Evolutionary conservation across 2,888 invertebrate species (phyloP), one percentile per base, ranked within the genome.

Genomic region (Zaprionus lineosus): DNA sequence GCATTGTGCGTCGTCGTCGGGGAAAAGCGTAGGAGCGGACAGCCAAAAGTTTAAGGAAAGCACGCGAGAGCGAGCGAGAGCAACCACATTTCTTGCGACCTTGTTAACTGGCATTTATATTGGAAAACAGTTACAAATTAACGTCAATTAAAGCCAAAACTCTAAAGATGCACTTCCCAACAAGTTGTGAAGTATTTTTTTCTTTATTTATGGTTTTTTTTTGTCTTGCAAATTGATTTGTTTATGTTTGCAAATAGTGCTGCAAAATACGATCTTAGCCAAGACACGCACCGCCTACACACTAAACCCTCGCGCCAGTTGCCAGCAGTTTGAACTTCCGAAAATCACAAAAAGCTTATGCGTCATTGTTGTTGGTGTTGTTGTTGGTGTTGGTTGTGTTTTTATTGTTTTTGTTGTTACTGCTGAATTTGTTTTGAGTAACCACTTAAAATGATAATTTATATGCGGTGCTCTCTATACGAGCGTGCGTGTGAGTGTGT

Each of bases 371-470:
- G 55, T 47, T 48, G 21, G 41, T 7, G 16, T 12, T 36, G 6
- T 51, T 44, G 14, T 24, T 55, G 47, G 28, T 29, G 33, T 18
- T 51, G 36, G 26, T 46, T 31, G n/a, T n/a, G n/a, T n/a, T n/a
- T n/a, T 34, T 59, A 53, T 41, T 63, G 41, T 24, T 12, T 43
- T 47, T 34, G 11, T n/a, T n/a, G n/a, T n/a, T n/a, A n/a, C n/a
- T n/a, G n/a, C 26, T 37, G 16, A 37, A n/a, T n/a, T n/a, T 36
- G 43, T 62, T 46, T 47, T 31, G 52, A 61, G 52, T 63, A 56
- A 57, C 43, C 36, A 40, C 74, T 72, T 58, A 60, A 79, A 83
- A 83, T 83, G 81, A 84, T 75, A 50, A 79, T 72, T 64, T 58
- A 43, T 37, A 73, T 53, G 46, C 69, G 24, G n/a, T n/a, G n/a